Conservation (phyloP, 2,797 vertebrate genomes). For the Tamandua tetradactyla region DNA sequence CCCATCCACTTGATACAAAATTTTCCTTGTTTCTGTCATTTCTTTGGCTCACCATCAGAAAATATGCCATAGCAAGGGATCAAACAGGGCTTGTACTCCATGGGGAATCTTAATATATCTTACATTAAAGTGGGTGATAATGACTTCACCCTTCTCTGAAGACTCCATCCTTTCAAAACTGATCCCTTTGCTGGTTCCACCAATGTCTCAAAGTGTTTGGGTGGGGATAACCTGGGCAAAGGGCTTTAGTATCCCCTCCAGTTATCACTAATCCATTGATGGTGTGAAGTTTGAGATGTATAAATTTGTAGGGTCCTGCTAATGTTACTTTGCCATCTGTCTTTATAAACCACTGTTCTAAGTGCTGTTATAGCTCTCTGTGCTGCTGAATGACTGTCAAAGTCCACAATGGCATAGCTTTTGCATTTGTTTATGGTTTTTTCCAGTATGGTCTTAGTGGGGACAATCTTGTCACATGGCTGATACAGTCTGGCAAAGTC, state of each 20-base stretch:
- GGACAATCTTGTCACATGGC: conserved; percentile 94
- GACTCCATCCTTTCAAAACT: conserved; percentile 91
- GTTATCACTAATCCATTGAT: too few relatives aligned
- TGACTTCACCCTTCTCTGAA: conserved; percentile 94
- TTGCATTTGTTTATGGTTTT: conserved; percentile 84
- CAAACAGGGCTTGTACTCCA: conserved; percentile 91
- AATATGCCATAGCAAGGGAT: conserved; percentile 95
- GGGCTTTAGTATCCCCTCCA: too few relatives aligned
- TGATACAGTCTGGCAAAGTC: conserved; percentile 95
- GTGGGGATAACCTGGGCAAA: too few relatives aligned
- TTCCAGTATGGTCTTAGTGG: conserved; percentile 91
- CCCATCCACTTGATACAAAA: too few relatives aligned
- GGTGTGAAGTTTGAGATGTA: too few relatives aligned
- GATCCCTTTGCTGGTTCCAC: too few relatives aligned
- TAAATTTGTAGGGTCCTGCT: too few relatives aligned
- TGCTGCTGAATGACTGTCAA: conserved; percentile 92
- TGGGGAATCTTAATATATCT: conserved; percentile 94
- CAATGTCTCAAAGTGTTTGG: too few relatives aligned
- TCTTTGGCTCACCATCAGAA: conserved; percentile 94
- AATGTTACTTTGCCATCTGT: conserved; percentile 93
- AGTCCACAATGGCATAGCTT: conserved; percentile 94
- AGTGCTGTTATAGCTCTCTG: conserved; percentile 93
- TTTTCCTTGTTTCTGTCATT: conserved; percentile 90
- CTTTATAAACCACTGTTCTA: conserved; percentile 93
- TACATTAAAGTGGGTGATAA: conserved; percentile 95